Percentiles rank a stretch among this genome's conserved stretches.
These are phyloP conservation scores for Theretra japonica DNA, from an alignment of 2,888 invertebrate species.

Conservation along the genomic window DNA sequence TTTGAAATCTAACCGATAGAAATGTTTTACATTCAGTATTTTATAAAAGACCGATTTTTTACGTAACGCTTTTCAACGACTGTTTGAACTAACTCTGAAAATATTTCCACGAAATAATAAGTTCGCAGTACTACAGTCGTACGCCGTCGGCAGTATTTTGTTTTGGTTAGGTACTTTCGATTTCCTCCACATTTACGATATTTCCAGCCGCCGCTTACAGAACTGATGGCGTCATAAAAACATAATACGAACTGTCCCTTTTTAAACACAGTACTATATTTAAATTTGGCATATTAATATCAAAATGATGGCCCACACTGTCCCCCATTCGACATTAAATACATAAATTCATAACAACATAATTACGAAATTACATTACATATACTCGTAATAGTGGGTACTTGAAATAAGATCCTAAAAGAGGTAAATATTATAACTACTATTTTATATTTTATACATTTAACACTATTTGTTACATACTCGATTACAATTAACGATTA, in stretches of 20 bases:
- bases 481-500: conserved; percentile 63
- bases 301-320: conserved; percentile 60
- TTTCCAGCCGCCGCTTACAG: background rate
- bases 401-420: conserved; percentile 65
- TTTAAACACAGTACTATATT: background rate
- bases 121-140: background rate
- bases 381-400: conserved; percentile 58
- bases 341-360: conserved; percentile 65
- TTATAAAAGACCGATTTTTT: too few relatives aligned
- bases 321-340: conserved; percentile 43
- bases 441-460: conserved; percentile 71
- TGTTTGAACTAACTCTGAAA: background rate
- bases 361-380: conserved; percentile 63
- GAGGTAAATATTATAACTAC: conserved; percentile 62
- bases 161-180: background rate
- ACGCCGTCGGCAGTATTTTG: background rate
- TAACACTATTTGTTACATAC: conserved; percentile 73
- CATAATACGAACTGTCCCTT: background rate
- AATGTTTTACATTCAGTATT: too few relatives aligned
- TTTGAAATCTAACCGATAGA: too few relatives aligned
- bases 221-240: background rate
- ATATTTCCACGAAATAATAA: background rate
- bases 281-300: background rate
- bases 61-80: background rate
- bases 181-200: background rate